These are phyloP conservation scores for Macroglossus sobrinus DNA, from an alignment of 2,113 vertebrate species.

Conservation along the genomic window DNA sequence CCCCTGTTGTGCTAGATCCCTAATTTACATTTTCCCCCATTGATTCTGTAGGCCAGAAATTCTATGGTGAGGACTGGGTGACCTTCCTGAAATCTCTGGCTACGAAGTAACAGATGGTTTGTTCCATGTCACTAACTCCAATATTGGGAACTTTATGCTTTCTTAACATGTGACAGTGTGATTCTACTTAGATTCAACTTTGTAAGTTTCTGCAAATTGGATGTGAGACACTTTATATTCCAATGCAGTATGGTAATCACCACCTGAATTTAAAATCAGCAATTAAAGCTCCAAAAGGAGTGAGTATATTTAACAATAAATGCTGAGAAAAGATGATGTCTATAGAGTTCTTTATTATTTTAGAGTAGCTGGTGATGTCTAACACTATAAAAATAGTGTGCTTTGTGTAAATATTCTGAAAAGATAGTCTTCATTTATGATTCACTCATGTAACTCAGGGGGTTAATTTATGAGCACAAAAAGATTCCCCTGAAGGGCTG, in stretches of 20 bases:
- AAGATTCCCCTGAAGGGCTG: not conserved
- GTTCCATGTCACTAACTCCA: not conserved
- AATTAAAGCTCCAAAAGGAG: slow-evolving; percentile 38
- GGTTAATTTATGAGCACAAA: not conserved
- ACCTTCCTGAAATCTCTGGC: not conserved
- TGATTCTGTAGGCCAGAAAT: not conserved
- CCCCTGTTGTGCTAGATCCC: not conserved
- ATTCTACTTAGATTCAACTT: not conserved
- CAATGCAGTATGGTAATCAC: slow-evolving; percentile 34
- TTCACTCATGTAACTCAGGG: not conserved
- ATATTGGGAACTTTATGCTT: not conserved
- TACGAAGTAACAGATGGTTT: not conserved
- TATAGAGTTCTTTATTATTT: slow-evolving; percentile 22
- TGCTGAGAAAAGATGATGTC: not conserved
- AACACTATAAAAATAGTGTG: not conserved
- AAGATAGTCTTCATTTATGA: not conserved
- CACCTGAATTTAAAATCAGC: slow-evolving; percentile 33
- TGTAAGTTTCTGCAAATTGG: slow-evolving; percentile 30
- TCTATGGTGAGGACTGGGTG: not conserved
- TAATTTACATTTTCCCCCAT: accelerated
- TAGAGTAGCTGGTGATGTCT: not conserved
- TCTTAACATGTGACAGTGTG: not conserved
- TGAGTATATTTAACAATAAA: slow-evolving; percentile 41
- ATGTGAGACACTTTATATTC: slow-evolving; percentile 40
- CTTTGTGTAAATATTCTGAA: not conserved